These are phyloP conservation scores for Pandemis corylana DNA, from an alignment of 2,888 invertebrate genomes.

Conservation along the genomic window DNA sequence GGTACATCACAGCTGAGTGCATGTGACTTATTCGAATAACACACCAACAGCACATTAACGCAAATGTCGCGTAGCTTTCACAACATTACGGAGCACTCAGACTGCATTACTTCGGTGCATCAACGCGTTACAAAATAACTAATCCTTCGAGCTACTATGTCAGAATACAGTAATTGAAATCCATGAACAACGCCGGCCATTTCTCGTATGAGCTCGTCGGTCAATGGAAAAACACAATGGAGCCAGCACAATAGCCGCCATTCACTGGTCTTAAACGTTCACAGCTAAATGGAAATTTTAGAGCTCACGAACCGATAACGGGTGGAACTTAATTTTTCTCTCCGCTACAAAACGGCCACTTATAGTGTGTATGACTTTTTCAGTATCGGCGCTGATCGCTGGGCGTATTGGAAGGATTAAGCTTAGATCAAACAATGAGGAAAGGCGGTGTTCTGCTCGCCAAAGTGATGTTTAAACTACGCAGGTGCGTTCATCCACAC, in stretches of 20 bases:
- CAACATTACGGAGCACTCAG: constrained; percentile 34
- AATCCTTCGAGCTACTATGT: constrained; percentile 66
- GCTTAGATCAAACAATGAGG: not conserved
- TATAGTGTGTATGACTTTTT: constrained; percentile 37
- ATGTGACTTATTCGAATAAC: not conserved
- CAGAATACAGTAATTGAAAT: constrained; percentile 71
- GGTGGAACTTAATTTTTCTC: constrained; percentile 61
- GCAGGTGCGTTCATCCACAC: too few species aligned
- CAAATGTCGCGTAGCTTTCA: constrained; percentile 5
- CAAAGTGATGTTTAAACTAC: too few species aligned
- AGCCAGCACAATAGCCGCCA: constrained; percentile 67
- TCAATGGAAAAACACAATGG: constrained; percentile 82
- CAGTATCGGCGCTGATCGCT: constrained; percentile 17
- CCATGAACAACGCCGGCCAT: constrained; percentile 60
- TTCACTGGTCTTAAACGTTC: constrained; percentile 77
- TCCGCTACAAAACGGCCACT: constrained; percentile 42
- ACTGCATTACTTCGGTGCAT: constrained; percentile 30
- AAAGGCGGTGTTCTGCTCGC: too few species aligned
- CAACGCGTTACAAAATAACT: constrained; percentile 53
- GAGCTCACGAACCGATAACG: constrained; percentile 67
- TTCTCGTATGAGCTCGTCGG: constrained; percentile 69
- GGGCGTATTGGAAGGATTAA: not conserved
- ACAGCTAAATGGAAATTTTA: constrained; percentile 79
- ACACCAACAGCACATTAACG: constrained; percentile 4
- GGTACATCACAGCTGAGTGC: not conserved